Evolutionary conservation across 2,113 vertebrate genomes (phyloP).

Genomic region (Sceloporus tristichus): DNA sequence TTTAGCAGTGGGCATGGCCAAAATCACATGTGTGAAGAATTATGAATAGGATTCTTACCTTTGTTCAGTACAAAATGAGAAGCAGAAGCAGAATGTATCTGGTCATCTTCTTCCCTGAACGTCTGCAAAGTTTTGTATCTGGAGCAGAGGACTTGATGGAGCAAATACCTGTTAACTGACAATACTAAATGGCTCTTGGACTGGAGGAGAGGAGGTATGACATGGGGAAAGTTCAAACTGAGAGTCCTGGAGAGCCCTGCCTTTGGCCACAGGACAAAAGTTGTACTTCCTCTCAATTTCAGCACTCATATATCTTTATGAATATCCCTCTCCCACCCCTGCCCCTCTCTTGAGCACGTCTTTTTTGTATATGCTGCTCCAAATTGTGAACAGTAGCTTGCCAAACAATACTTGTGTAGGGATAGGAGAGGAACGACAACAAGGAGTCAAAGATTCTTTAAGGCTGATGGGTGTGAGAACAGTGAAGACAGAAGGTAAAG

Average conservation of each 20-base stretch:
- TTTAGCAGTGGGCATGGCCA: not conserved
- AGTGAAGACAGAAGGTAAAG: too few species aligned
- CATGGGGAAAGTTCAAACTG: not conserved
- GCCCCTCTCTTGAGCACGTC: not conserved
- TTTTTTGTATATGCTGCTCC: not conserved
- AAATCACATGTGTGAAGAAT: not conserved
- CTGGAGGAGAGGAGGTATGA: not conserved
- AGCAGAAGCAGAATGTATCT: not conserved
- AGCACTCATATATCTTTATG: not conserved
- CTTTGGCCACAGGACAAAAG: not conserved
- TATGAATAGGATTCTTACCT: not conserved
- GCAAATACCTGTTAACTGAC: too few species aligned
- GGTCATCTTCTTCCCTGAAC: not conserved
- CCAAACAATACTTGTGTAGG: not conserved
- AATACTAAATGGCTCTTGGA: not conserved
- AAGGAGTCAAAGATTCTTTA: not conserved
- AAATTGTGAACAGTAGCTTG: not conserved
- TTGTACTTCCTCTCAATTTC: not conserved
- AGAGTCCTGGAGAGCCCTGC: not conserved
- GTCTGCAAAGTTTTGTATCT: not conserved
- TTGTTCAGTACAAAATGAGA: too few species aligned
- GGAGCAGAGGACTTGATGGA: too few species aligned
- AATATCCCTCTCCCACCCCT: not conserved
- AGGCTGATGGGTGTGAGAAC: not conserved
- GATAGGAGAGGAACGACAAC: not conserved